Evolutionary conservation across 1,140 invertebrate genomes (phyloP), one percentile per base, ranked within the genome.

Genomic region (Pogonomyrmex barbatus): DNA sequence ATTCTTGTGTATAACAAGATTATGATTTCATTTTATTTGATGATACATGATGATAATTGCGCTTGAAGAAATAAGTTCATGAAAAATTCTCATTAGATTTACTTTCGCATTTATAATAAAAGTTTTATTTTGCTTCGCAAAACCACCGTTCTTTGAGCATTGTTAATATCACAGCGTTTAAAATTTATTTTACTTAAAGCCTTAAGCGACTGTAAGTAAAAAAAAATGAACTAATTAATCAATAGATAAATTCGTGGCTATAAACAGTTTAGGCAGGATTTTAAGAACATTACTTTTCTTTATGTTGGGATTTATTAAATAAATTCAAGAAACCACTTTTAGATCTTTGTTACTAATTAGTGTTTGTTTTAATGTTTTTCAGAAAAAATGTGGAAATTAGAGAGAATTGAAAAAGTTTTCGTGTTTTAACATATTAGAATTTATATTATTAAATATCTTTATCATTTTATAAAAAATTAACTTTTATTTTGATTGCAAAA

Each of bases 101-200:
- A 56, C 24, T 75, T 45, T 70, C 50, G 9, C 45, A 30, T 17
- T 50, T 52, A 42, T 33, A 14, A 6, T 14, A 30, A 2, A 12
- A 8, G 2, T 52, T 52, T 56, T 33, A n/a, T 4, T 45, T 17
- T 17, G 24, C 17, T 45, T 36, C 17, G 9, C 24, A 24, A 60
- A 30, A 1, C 39, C 10, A 2, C 5, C 45, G 39, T 9, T 62
- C 42, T 45, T 47, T 42, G n/a, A 45, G 14, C 24, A 33, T 3
- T 60, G 14, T 60, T 33, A 52, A 33, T 77, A 3, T 45, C 39
- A 10, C 8, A 73, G 14, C 14, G 45, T 4, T 52, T 47, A 14
- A 75, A 42, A 75, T 75, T 36, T 36, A 42, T 24, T 56, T 75
- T 14, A 56, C 67, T 70, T 52, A 58, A 58, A 45, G 42, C 3